phyloP scores from a whole-genome alignment of 2,113 vertebrate genomes.

The Ascaphus truei region DNA sequence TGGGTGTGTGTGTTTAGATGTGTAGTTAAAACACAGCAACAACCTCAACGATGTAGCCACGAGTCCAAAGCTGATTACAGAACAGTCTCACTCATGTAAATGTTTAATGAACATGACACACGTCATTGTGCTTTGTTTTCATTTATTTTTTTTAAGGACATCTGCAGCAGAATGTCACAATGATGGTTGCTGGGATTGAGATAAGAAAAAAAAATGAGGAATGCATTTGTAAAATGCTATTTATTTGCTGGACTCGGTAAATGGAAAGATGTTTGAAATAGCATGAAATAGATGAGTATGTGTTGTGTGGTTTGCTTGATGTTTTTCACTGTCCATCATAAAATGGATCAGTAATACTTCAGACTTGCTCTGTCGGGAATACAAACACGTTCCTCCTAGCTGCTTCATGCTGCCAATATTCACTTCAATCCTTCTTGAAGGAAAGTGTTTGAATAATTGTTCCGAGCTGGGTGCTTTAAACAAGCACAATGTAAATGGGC shows the following conservation, averaged over 20 bases:
- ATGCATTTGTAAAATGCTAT: neutral
- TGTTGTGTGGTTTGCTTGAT: neutral
- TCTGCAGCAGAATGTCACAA: too few species aligned
- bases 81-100: too few species aligned
- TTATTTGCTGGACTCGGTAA: neutral
- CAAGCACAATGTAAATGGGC: slow-evolving; percentile 54
- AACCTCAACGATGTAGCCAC: too few species aligned
- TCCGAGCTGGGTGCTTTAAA: slow-evolving; percentile 50
- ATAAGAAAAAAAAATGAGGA: neutral
- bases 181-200: too few species aligned
- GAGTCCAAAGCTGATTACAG: too few species aligned
- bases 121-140: too few species aligned
- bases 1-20: too few species aligned
- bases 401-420: neutral
- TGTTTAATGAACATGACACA: too few species aligned
- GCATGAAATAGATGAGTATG: neutral
- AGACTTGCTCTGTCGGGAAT: neutral
- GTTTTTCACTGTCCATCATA: neutral
- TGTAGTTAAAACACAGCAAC: too few species aligned
- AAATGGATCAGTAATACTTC: neutral
- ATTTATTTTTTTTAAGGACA: too few species aligned
- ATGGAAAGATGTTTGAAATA: neutral
- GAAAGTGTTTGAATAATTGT: slow-evolving; percentile 38
- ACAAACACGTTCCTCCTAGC: neutral
- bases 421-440: slow-evolving; percentile 20